A percentile compares a stretch with the other conserved stretches of the same genome.
Conservation (phyloP, 2,113 vertebrate genomes). For the Tragelaphus scriptus region DNA sequence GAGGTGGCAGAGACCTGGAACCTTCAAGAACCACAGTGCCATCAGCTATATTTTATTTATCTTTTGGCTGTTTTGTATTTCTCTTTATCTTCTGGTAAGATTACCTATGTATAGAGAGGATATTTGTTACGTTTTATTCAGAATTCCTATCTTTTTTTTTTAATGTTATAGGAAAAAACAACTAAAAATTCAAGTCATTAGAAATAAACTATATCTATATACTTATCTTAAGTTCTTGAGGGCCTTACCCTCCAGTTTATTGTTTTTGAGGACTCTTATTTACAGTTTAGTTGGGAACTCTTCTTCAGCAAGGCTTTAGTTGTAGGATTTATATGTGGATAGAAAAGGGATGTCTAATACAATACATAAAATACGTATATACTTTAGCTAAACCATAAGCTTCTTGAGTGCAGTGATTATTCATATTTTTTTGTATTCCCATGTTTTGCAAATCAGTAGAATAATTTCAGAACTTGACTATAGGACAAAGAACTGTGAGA, state of each 20-base stretch:
- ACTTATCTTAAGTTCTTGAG: background rate
- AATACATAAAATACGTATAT: background rate
- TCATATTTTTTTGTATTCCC: background rate
- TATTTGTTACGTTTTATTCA: background rate
- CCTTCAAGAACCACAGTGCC: background rate
- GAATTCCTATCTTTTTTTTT: background rate
- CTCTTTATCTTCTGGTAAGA: background rate
- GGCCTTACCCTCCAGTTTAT: background rate
- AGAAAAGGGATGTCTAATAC: background rate
- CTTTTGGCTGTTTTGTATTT: background rate
- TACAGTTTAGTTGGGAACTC: background rate
- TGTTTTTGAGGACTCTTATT: background rate
- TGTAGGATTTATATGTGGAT: background rate
- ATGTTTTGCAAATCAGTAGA: background rate
- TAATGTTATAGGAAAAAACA: conserved; percentile 41
- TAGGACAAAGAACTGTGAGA: background rate
- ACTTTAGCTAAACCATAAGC: background rate
- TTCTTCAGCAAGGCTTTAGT: background rate
- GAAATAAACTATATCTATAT: background rate
- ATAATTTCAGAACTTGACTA: background rate
- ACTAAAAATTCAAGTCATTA: conserved; percentile 35
- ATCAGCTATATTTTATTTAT: background rate
- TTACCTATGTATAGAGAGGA: background rate
- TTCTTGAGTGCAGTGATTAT: background rate
- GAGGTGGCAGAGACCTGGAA: background rate